Evolutionary conservation across 1,140 invertebrate genomes (phyloP).

Genomic region (Bombus picipes): DNA sequence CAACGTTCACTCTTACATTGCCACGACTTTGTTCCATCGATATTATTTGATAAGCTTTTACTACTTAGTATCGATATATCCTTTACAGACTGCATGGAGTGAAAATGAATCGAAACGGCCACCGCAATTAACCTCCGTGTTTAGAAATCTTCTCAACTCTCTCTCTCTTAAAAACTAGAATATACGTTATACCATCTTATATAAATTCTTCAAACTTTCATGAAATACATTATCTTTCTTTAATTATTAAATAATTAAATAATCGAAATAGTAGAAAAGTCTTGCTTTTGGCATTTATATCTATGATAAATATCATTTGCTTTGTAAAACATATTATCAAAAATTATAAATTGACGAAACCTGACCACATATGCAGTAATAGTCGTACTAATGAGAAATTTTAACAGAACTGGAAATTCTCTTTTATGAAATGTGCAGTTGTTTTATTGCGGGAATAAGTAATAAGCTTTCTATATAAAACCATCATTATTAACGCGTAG

Average conservation of each 20-base stretch:
- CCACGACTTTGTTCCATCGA: not conserved
- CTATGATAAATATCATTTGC: too few relatives aligned
- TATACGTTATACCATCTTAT: not conserved
- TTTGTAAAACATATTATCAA: too few relatives aligned
- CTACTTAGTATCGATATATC: not conserved
- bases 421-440: too few relatives aligned
- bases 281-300: too few relatives aligned
- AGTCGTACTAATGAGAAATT: too few relatives aligned
- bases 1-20: conserved; percentile 28
- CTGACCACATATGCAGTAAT: too few relatives aligned
- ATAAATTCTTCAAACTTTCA: not conserved
- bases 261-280: too few relatives aligned
- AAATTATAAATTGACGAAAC: too few relatives aligned
- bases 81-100: not conserved
- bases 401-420: too few relatives aligned
- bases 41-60: not conserved
- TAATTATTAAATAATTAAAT: not conserved
- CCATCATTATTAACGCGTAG: not conserved
- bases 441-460: too few relatives aligned
- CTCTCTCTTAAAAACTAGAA: not conserved
- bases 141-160: conserved; percentile 8
- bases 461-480: too few relatives aligned
- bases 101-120: not conserved
- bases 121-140: not conserved
- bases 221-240: not conserved